phyloP scores from a whole-genome alignment of 2,888 invertebrate genomes.

The Amphipyra berbera region DNA sequence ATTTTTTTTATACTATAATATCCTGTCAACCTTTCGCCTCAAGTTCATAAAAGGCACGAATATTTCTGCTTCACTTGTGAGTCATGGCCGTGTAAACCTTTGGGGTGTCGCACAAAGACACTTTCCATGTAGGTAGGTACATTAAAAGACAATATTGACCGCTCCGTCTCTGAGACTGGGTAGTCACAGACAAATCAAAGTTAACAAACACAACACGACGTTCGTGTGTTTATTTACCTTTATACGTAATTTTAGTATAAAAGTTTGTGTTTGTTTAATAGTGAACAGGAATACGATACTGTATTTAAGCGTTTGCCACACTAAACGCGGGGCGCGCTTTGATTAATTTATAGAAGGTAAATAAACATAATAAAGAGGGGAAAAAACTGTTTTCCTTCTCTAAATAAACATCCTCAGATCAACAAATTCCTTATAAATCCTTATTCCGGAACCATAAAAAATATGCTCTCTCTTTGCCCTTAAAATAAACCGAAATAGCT shows the following conservation, averaged over 20 bases:
- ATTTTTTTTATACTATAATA: constrained; percentile 24
- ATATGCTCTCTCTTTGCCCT: constrained; percentile 35
- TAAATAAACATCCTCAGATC: constrained; percentile 23
- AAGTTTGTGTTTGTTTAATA: background rate
- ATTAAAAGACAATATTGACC: constrained; percentile 48
- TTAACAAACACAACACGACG: constrained; percentile 7
- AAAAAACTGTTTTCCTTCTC: constrained; percentile 15
- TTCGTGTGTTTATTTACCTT: background rate
- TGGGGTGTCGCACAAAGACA: constrained; percentile 40
- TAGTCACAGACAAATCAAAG: constrained; percentile 47
- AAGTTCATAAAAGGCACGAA: constrained; percentile 21
- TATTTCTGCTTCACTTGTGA: constrained; percentile 46
- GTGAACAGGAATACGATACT: too few relatives aligned
- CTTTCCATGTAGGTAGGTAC: constrained; percentile 33
- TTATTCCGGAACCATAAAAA: constrained; percentile 27
- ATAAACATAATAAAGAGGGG: background rate
- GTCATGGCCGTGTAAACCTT: constrained; percentile 32
- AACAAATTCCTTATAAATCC: constrained; percentile 11
- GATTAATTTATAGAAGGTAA: too few relatives aligned
- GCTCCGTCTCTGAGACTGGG: constrained; percentile 33
- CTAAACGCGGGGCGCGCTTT: too few relatives aligned
- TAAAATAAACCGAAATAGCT: constrained; percentile 52
- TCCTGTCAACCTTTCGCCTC: constrained; percentile 24
- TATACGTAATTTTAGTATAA: too few relatives aligned
- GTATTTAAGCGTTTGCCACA: too few relatives aligned